Evolutionary conservation across 2,888 invertebrate genomes (phyloP).

Genomic region (Pollenia labialis): DNA sequence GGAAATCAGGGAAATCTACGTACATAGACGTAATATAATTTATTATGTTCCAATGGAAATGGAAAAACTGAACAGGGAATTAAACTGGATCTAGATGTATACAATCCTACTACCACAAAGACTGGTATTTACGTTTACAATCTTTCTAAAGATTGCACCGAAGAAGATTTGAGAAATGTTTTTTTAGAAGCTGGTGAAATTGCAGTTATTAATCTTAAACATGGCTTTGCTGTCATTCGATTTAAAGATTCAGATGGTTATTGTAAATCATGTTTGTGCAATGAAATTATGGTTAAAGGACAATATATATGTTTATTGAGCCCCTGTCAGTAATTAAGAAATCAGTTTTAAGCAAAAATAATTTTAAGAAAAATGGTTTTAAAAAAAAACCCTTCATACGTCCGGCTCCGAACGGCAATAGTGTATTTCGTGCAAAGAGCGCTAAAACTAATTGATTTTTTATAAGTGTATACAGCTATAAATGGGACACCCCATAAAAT

Average conservation of each 20-base stretch:
- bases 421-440: conserved; percentile 38
- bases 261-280: conserved; percentile 79
- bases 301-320: conserved; percentile 78
- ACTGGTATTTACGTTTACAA: conserved; percentile 70
- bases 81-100: conserved; percentile 75
- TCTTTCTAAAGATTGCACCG: conserved; percentile 67
- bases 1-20: no score
- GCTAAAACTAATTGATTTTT: conserved; percentile 9
- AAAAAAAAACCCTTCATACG: conserved; percentile 52
- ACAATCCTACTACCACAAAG: conserved; percentile 29
- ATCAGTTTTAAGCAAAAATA: no score
- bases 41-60: conserved; percentile 15
- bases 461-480: background rate
- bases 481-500: no score
- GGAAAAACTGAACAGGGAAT: conserved; percentile 75
- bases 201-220: conserved; percentile 65
- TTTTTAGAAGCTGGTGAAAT: conserved; percentile 77
- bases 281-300: conserved; percentile 74
- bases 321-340: conserved; percentile 77
- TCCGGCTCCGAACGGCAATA: conserved; percentile 56
- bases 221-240: conserved; percentile 75
- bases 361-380: background rate
- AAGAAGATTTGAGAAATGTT: conserved; percentile 73
- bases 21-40: no score
- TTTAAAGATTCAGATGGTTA: conserved; percentile 77